Base-by-base conservation (phyloP, 2,113 vertebrate genomes). In the Psettodes erumei region DNA sequence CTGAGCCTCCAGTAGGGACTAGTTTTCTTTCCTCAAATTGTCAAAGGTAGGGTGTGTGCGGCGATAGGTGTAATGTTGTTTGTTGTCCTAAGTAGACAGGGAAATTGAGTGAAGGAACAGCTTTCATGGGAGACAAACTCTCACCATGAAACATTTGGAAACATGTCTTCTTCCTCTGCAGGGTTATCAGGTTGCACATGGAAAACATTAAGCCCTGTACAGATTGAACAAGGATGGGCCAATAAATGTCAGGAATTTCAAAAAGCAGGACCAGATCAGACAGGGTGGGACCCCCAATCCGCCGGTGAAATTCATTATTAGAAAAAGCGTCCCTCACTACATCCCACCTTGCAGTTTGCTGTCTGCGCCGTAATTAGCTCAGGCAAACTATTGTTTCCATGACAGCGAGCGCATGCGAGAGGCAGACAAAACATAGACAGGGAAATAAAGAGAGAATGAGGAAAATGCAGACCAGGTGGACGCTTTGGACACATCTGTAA, bases 211-310 rank as follows among this genome's bases (percentile, higher is more conserved):
- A 59, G 75, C 62, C 42, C 71, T 91, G 86, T 90, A 82, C 86
- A 73, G 66, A 81, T 62, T 61, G 62, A 91, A 92, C 81, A 82
- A 90, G 84, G 88, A 93, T 62, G 73, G 74, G 71, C 80, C 86
- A 86, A 89, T 91, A 93, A 87, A 91, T 91, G 88, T 93, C 84
- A 86, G 81, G 85, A 76, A 93, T 87, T 90, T 79, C 47, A 30
- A 61, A 84, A 84, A 73, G 50, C 55, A 45, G 65, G 71, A 79
- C 79, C 59, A 75, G 85, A 87, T 88, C 66, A 78, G 77, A 81
- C 87, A 42, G 43, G 75, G 66, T 67, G 77, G 70, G 83, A 70
- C 70, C 74, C 87, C 84, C 62, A 58, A 79, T 75, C 59, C 55
- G 51, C 15, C 9, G 16, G 56, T 72, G 62, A 58, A 42, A 51